Base-by-base conservation (phyloP, 2,888 invertebrate genomes). In the Pocota personata region DNA sequence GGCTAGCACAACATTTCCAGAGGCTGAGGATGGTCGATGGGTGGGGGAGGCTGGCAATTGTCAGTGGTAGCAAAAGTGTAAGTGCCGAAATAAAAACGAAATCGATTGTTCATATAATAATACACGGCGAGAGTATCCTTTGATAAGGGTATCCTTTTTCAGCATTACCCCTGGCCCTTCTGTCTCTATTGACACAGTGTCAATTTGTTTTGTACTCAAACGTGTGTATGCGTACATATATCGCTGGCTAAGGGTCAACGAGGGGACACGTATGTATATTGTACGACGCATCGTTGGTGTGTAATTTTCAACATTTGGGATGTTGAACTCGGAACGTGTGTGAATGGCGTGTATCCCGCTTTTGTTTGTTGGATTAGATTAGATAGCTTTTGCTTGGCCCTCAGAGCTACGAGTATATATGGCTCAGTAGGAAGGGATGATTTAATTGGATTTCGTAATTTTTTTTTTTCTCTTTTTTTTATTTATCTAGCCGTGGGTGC, bases 1-100 rank as follows among this genome's bases (percentile, higher is more conserved):
- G n/a, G 83, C 72, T 72, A 72, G 66, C 72, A 67, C 66, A 83
- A 78, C 67, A 78, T 78, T 73, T 75, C 35, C 27, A 24, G 50
- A 32, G 24, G 55, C 14, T 24, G 4, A 21, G 37, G 43, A 40
- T 27, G 12, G 21, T 32, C 30, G 37, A 8, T 37, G 50, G 19
- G 10, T n/a, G 64, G 19, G 40, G 62, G 30, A 19, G 35, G 64
- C 35, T 43, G 72, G 55, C 86, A 82, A 77, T 86, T 86, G 86
- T 77, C 82, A 69, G 72, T 66, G 71, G 76, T 66, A 67, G 86
- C 76, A 77, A 72, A 84, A 77, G 76, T 72, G 77, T 82, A 86
- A 86, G 86, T 86, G 86, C 82, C 80, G 76, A 86, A 86, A 86
- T 86, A 86, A 86, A 86, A 86, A 82, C 76, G 72, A 66, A 86